These are phyloP conservation scores for Turnix velox DNA, from an alignment of 2,113 vertebrate species.

Conservation along the genomic window DNA sequence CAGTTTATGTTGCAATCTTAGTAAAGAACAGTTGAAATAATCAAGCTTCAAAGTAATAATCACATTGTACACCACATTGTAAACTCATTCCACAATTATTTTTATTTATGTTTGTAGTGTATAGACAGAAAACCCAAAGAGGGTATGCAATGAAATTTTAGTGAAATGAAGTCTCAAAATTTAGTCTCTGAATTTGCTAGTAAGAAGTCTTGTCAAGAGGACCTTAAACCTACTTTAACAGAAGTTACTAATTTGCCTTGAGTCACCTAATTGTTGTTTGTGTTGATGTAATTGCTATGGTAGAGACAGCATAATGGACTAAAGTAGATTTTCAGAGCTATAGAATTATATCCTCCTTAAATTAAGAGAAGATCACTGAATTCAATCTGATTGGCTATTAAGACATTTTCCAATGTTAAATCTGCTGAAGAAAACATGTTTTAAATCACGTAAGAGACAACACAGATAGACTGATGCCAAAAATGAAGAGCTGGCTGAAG, in stretches of 20 bases:
- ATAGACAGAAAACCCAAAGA: conserved; percentile 41
- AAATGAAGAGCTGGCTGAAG: neutral
- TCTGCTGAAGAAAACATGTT: conserved; percentile 11
- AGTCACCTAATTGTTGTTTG: conserved; percentile 75
- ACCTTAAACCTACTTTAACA: conserved; percentile 65
- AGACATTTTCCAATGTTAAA: conserved; percentile 8
- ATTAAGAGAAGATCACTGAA: conserved; percentile 45
- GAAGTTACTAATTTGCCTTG: conserved; percentile 71
- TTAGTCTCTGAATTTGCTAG: conserved; percentile 37
- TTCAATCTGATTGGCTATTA: conserved; percentile 38
- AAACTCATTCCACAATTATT: conserved; percentile 55
- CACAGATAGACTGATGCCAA: neutral
- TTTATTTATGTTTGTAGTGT: conserved; percentile 65
- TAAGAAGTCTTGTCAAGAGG: conserved; percentile 52
- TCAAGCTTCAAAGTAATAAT: conserved; percentile 47
- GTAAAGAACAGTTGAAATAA: conserved; percentile 33
- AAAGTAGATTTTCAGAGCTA: conserved; percentile 41
- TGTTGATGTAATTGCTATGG: conserved; percentile 57
- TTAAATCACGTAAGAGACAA: neutral
- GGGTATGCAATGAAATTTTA: conserved; percentile 15
- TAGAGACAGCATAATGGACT: conserved; percentile 38
- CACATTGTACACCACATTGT: conserved; percentile 19
- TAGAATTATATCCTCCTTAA: conserved; percentile 25
- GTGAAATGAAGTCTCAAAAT: conserved; percentile 28
- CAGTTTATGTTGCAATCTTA: conserved; percentile 53